Evolutionary conservation across 2,888 invertebrate genomes (phyloP).

Genomic region (Stenichneumon culpator): DNA sequence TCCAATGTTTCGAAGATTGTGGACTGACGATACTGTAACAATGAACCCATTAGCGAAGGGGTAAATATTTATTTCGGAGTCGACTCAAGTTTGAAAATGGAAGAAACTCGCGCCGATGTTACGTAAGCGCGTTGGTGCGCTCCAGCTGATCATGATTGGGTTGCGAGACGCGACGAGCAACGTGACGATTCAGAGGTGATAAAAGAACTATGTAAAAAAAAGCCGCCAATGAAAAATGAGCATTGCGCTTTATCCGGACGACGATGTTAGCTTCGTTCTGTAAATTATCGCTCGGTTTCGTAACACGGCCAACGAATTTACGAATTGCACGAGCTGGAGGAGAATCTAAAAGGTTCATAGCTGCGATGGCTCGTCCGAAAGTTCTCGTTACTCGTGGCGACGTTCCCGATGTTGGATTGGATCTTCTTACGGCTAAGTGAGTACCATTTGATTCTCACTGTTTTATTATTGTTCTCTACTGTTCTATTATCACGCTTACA

Average conservation of each 20-base stretch:
- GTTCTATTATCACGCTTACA: slow-evolving; percentile 12
- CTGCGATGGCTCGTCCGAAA: slow-evolving; percentile 85
- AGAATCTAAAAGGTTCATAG: slow-evolving; percentile 29
- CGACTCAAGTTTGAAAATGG: background rate
- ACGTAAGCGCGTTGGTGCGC: background rate
- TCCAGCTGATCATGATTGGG: background rate
- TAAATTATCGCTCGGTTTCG: background rate
- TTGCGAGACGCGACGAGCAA: background rate
- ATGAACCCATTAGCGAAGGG: background rate
- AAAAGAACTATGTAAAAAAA: background rate
- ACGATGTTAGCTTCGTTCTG: background rate
- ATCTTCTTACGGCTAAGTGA: slow-evolving; percentile 89
- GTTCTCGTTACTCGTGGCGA: slow-evolving; percentile 91
- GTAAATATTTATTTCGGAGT: background rate
- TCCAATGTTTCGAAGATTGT: background rate
- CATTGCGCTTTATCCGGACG: background rate
- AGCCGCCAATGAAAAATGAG: background rate
- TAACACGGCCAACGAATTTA: background rate
- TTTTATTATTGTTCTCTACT: background rate
- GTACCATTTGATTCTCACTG: slow-evolving; percentile 77
- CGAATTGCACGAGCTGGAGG: background rate
- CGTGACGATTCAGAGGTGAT: background rate
- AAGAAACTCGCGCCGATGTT: background rate
- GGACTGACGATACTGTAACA: too few relatives aligned
- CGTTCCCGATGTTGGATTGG: slow-evolving; percentile 88